Percentiles rank a stretch among this genome's conserved stretches.
These are phyloP conservation scores for Dysmachus trigonus DNA, from an alignment of 2,888 invertebrate species.

Conservation along the genomic window DNA sequence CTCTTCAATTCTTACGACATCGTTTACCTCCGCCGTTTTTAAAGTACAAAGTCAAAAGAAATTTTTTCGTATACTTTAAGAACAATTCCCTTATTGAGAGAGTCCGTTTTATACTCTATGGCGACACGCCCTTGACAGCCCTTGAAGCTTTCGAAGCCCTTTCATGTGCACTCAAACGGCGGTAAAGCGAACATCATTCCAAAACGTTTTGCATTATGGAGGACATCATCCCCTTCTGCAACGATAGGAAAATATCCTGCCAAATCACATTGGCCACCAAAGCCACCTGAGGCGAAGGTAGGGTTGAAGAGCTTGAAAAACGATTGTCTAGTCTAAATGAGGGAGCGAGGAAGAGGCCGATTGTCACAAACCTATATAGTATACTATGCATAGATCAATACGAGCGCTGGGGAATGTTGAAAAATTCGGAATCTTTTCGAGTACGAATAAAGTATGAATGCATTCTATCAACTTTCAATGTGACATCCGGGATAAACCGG, in stretches of 20 bases:
- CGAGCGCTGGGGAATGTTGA: not conserved
- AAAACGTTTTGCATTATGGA: not conserved
- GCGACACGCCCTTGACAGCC: not conserved
- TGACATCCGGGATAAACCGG: not conserved
- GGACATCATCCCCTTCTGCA: not conserved
- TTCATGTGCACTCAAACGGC: not conserved
- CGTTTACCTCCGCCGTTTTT: not conserved
- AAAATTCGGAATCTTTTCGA: not conserved
- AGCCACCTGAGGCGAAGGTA: not conserved
- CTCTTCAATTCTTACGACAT: not conserved
- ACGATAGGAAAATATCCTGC: not conserved
- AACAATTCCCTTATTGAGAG: not conserved
- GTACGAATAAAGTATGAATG: not conserved
- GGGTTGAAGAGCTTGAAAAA: not conserved
- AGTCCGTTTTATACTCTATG: not conserved
- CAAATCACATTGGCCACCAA: not conserved
- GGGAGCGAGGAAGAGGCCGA: not conserved
- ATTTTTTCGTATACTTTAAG: not conserved
- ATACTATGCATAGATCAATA: not conserved
- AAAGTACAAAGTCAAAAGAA: not conserved
- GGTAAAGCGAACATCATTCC: not conserved
- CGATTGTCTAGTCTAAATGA: not conserved
- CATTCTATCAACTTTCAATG: not conserved
- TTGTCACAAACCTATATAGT: no score
- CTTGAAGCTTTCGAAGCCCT: not conserved